phyloP scores from a whole-genome alignment of 2,888 invertebrate species.

The Fissipunctia ypsillon region DNA sequence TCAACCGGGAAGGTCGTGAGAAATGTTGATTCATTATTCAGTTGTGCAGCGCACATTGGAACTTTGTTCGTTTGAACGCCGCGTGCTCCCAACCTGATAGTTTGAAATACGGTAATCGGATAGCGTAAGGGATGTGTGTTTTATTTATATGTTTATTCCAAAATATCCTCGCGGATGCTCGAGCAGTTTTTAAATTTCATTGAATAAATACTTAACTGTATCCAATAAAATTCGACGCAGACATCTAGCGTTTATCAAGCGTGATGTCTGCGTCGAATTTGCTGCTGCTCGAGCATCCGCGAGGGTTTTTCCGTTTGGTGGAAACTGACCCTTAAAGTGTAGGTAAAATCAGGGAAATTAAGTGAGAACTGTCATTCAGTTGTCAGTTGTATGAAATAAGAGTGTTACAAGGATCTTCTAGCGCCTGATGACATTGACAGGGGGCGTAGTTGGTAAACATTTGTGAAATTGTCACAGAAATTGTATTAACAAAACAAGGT shows the following conservation, averaged over 20 bases:
- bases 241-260: too few relatives aligned
- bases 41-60: constrained; percentile 48
- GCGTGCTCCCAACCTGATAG: constrained; percentile 26
- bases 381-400: not conserved
- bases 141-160: too few relatives aligned
- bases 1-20: constrained; percentile 75
- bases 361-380: not conserved
- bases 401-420: not conserved
- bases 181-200: too few relatives aligned
- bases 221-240: too few relatives aligned
- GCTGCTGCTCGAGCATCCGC: too few relatives aligned
- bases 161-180: too few relatives aligned
- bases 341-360: not conserved
- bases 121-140: not conserved
- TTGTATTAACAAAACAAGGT: too few relatives aligned
- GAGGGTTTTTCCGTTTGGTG: too few relatives aligned
- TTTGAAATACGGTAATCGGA: constrained; percentile 7
- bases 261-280: too few relatives aligned
- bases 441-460: too few relatives aligned
- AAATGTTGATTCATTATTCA: constrained; percentile 65
- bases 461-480: not conserved
- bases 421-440: not conserved
- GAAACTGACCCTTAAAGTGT: not conserved
- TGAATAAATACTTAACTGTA: too few relatives aligned
- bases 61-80: constrained; percentile 27